Evolutionary conservation across 37 sponge, comb jelly and placozoan species (phyloP), one percentile per base, ranked within the genome.

Genomic region (Diacarnus erythraeanus): DNA sequence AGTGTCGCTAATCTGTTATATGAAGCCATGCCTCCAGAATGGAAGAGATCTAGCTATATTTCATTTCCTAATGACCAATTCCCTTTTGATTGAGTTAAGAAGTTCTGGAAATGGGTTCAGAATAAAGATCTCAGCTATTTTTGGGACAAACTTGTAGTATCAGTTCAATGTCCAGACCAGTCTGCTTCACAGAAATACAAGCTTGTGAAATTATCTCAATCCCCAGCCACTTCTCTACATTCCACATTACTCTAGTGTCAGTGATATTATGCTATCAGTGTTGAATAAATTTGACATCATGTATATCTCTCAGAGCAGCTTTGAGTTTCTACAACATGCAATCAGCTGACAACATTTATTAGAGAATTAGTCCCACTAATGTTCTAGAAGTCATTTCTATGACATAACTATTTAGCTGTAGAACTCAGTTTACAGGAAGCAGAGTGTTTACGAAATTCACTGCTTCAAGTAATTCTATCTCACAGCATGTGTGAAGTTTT

Each of bases 51-150:
- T 23, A 40, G 42, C 22, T 5, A 42, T 17, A 59, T 80, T 21
- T 57, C 70, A 10, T 10, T 80, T 1, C 64, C 78, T 2, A 38
- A 40, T 40, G 18, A 10, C 29, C 57, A 31, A 38, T 33, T 69
- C 39, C 41, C 39, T 26, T 34, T 33, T 21, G 40, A 34, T 0
- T 76, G 77, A 77, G 33, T 83, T 47, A 57, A 75, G 21, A 75
- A 20, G 21, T 83, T 83, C 59, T 83, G 84, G 84, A 67, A 67
- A 23, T 83, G 84, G 84, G 69, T 83, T 23, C 35, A 44, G 39
- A 5, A 42, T 5, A 20, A 76, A 38, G 27, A 43, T 67, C 22
- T 83, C 30, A 35, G 20, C 0, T n/a, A 51, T 0, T 83, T 83
- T 66, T 36, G n/a, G 6, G 23, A 12, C 0, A 44, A 64, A 29